phyloP scores from a whole-genome alignment of 2,888 invertebrate species.

The Oasisia sp. region DNA sequence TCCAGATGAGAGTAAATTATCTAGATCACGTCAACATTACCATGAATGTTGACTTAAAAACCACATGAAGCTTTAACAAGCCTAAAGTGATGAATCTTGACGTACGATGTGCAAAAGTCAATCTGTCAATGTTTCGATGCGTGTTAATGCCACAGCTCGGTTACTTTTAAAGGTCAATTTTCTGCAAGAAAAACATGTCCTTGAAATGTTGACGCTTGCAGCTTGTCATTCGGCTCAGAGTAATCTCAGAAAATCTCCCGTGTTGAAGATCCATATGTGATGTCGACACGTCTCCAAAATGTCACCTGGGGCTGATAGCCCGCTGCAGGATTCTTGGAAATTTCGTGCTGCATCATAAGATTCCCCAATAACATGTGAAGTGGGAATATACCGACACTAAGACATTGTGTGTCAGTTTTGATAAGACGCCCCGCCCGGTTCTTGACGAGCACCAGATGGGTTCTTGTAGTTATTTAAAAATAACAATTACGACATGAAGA shows the following conservation, averaged over 20 bases:
- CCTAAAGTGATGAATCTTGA: neutral
- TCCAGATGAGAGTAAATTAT: neutral
- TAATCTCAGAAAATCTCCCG: neutral
- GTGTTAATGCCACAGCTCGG: neutral
- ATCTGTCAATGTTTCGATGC: neutral
- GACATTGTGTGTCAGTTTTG: neutral
- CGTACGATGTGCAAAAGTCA: neutral
- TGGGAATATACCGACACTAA: neutral
- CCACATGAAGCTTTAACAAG: neutral
- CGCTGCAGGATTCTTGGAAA: neutral
- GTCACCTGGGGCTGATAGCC: neutral
- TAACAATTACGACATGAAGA: too few species aligned
- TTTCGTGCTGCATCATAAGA: neutral
- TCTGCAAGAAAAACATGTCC: neutral
- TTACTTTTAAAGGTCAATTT: slow-evolving; percentile 13
- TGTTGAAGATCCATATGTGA: neutral
- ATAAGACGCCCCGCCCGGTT: neutral
- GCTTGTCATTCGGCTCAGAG: neutral
- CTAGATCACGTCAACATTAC: neutral
- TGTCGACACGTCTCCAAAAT: neutral
- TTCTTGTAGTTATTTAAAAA: neutral
- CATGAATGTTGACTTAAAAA: neutral
- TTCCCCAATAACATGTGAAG: neutral
- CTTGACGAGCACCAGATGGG: neutral
- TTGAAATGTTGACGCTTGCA: neutral